Percentiles rank a stretch among this genome's conserved stretches.
phyloP scores from a whole-genome alignment of 2,888 invertebrate species.

The Amphipyra tragopoginis region DNA sequence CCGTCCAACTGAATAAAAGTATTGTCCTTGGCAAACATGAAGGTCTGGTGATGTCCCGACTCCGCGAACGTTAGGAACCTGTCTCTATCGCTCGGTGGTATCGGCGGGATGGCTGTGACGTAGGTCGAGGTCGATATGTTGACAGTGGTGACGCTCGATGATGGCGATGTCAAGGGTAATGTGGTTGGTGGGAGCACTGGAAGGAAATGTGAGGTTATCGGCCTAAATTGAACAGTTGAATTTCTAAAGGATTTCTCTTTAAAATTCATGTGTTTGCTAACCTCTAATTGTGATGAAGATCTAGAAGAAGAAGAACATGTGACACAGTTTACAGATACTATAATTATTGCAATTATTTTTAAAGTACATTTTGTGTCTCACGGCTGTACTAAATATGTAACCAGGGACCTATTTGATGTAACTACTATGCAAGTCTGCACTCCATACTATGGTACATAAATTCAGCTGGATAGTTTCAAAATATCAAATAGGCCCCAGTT shows the following conservation, averaged over 20 bases:
- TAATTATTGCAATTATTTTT: too few relatives aligned
- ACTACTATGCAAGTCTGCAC: too few relatives aligned
- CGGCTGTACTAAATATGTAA: too few relatives aligned
- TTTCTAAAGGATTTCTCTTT: too few relatives aligned
- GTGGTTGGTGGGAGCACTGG: conserved; percentile 81
- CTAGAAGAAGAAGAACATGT: too few relatives aligned
- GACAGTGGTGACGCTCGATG: conserved; percentile 80
- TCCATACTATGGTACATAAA: too few relatives aligned
- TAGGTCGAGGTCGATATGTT: conserved; percentile 82
- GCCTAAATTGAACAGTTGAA: not conserved
- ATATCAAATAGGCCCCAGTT: too few relatives aligned
- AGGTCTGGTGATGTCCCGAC: conserved; percentile 95
- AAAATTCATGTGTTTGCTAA: not conserved
- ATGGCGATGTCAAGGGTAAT: conserved; percentile 69
- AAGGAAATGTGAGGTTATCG: conserved; percentile 42
- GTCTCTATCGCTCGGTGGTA: conserved; percentile 93
- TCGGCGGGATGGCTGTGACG: conserved; percentile 89
- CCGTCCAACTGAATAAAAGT: conserved; percentile 97
- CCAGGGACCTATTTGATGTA: too few relatives aligned
- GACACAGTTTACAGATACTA: too few relatives aligned
- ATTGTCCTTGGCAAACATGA: conserved; percentile 97
- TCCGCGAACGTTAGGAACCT: conserved; percentile 95
- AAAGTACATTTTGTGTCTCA: too few relatives aligned
- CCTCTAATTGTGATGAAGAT: too few relatives aligned
- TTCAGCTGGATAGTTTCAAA: too few relatives aligned